Percentiles rank a stretch among this genome's conserved stretches.
phyloP scores from a whole-genome alignment of 2,797 vertebrate genomes.

The Chaetophractus vellerosus region DNA sequence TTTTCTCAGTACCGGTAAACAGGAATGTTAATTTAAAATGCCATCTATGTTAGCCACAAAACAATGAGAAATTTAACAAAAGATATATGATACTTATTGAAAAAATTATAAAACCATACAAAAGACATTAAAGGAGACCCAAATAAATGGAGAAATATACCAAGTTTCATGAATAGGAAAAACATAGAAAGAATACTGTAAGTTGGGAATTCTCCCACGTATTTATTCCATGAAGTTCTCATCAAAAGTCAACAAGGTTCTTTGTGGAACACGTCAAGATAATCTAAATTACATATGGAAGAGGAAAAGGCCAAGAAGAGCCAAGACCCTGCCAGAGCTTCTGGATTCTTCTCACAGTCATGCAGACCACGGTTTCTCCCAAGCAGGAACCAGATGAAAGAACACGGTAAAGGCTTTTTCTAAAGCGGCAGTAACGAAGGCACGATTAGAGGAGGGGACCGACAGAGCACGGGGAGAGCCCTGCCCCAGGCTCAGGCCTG shows the following conservation, averaged over 20 bases:
- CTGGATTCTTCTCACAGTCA: background rate
- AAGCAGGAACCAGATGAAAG: background rate
- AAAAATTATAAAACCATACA: background rate
- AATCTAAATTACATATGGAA: background rate
- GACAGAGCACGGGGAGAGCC: too few species aligned
- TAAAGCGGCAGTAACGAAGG: too few species aligned
- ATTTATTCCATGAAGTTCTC: background rate
- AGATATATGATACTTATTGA: background rate
- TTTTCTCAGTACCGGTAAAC: slow-evolving; percentile 47
- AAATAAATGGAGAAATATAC: background rate
- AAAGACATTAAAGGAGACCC: slow-evolving; percentile 12
- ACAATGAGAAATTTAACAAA: background rate
- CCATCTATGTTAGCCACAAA: background rate
- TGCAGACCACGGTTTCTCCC: background rate
- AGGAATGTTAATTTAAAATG: slow-evolving; percentile 51
- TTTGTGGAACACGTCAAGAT: background rate
- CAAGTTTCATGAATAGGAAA: slow-evolving; percentile 1
- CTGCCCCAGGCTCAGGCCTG: too few species aligned
- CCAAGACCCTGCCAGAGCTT: background rate
- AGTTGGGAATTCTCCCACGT: background rate
- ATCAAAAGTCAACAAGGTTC: background rate
- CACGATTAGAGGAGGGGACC: too few species aligned
- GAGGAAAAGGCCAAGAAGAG: background rate
- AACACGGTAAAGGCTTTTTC: background rate
- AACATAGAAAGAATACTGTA: background rate